These are phyloP conservation scores for Amorpha juglandis DNA, from an alignment of 2,888 invertebrate genomes.

Conservation along the genomic window DNA sequence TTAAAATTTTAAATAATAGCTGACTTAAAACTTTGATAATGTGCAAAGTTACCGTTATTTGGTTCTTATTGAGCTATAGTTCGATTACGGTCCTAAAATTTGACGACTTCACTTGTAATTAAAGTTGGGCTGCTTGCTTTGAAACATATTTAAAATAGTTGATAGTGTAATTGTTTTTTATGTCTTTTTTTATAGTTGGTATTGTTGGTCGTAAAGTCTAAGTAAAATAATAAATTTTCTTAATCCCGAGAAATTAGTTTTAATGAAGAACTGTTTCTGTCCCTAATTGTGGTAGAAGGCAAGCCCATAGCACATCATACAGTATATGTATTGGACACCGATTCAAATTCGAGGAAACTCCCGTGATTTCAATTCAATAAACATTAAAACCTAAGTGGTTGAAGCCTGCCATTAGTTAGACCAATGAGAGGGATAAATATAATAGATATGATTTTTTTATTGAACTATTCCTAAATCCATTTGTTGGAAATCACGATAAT, in stretches of 20 bases:
- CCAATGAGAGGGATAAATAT: too few relatives aligned
- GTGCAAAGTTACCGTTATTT: constrained; percentile 1
- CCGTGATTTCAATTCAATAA: too few relatives aligned
- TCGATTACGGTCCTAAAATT: constrained; percentile 1
- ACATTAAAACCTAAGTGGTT: too few relatives aligned
- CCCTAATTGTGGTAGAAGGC: too few relatives aligned
- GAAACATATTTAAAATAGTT: neutral
- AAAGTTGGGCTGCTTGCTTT: neutral
- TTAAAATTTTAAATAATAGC: constrained; percentile 20
- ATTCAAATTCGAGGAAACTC: too few relatives aligned
- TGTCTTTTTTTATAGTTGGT: neutral
- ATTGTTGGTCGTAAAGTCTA: neutral
- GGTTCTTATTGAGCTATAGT: constrained; percentile 5
- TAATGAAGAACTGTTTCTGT: too few relatives aligned
- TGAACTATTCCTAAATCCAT: neutral
- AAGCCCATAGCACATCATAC: too few relatives aligned
- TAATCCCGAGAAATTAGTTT: too few relatives aligned
- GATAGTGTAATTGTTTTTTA: neutral
- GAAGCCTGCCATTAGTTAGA: too few relatives aligned
- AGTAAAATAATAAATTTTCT: too few relatives aligned
- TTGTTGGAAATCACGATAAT: neutral
- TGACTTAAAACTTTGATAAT: constrained; percentile 8
- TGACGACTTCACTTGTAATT: neutral
- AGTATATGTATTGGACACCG: too few relatives aligned
- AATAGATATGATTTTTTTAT: neutral